Evolutionary conservation across 2,888 invertebrate species (phyloP).

Genomic region (Acrobasis consociella): DNA sequence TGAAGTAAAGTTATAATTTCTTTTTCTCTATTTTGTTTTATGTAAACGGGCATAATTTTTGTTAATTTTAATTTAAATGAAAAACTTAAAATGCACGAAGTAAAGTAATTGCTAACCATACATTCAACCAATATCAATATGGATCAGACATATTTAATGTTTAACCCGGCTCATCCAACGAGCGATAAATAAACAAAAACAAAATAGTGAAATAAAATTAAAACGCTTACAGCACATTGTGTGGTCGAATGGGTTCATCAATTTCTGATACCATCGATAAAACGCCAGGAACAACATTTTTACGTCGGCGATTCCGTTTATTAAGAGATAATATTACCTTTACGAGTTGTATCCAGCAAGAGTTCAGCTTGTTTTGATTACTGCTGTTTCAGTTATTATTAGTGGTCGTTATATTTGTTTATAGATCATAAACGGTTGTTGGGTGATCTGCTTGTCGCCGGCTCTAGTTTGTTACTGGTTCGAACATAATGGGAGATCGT

Average conservation of each 20-base stretch:
- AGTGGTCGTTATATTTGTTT: constrained; percentile 79
- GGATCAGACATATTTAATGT: constrained; percentile 3
- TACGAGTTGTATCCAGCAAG: constrained; percentile 68
- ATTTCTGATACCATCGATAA: constrained; percentile 62
- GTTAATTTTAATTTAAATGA: no score
- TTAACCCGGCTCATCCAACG: constrained; percentile 1
- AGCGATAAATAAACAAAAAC: constrained; percentile 27
- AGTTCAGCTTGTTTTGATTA: constrained; percentile 74
- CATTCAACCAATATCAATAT: background rate
- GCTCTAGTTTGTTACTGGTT: constrained; percentile 72
- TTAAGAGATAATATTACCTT: constrained; percentile 81
- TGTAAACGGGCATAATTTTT: no score
- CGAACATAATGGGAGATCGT: constrained; percentile 66
- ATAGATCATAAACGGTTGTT: constrained; percentile 73
- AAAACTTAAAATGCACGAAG: background rate
- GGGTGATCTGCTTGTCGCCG: constrained; percentile 74
- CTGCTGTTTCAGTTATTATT: constrained; percentile 81
- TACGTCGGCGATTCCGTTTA: constrained; percentile 71
- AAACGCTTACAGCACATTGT: constrained; percentile 42
- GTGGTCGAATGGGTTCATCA: constrained; percentile 61
- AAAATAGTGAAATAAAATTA: constrained; percentile 39
- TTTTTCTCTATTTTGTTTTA: no score
- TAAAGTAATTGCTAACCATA: background rate
- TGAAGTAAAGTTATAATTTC: no score
- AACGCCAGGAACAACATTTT: constrained; percentile 72